phyloP scores from a whole-genome alignment of 2,797 vertebrate species.

The Myotis pilosus region DNA sequence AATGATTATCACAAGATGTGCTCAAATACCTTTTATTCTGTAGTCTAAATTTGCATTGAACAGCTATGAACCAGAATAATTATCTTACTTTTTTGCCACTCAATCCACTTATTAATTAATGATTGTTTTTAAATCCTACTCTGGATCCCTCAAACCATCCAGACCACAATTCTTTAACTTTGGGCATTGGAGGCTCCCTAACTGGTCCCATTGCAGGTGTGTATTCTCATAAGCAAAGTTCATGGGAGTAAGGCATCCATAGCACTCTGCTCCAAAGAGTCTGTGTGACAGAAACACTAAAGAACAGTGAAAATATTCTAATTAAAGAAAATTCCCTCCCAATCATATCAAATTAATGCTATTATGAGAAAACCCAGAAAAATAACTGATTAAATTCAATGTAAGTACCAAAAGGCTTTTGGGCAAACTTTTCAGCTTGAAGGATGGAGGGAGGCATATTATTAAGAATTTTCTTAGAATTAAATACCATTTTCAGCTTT shows the following conservation, averaged over 20 bases:
- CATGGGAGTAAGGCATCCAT: not conserved
- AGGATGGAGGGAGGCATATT: not conserved
- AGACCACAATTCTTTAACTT: not conserved
- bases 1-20: not conserved
- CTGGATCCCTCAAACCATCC: not conserved
- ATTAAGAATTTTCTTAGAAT: slow-evolving; percentile 56
- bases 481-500: slow-evolving; percentile 45
- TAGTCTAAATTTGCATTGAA: not conserved
- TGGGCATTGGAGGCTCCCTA: not conserved
- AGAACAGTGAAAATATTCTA: not conserved
- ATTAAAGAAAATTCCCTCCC: slow-evolving; percentile 36
- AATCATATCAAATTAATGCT: slow-evolving; percentile 27
- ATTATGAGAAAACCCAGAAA: slow-evolving; percentile 16
- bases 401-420: slow-evolving; percentile 31
- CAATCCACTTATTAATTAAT: not conserved
- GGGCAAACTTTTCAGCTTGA: slow-evolving; percentile 5
- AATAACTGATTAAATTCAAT: slow-evolving; percentile 23
- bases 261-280: not conserved
- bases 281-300: not conserved
- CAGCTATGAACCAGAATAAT: not conserved
- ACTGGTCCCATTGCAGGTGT: not conserved
- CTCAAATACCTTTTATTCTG: not conserved
- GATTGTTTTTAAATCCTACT: not conserved
- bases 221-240: not conserved
- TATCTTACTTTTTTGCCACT: not conserved